Evolutionary conservation across 2,888 invertebrate genomes (phyloP).

Genomic region (Rhagophthalmus giganteus): DNA sequence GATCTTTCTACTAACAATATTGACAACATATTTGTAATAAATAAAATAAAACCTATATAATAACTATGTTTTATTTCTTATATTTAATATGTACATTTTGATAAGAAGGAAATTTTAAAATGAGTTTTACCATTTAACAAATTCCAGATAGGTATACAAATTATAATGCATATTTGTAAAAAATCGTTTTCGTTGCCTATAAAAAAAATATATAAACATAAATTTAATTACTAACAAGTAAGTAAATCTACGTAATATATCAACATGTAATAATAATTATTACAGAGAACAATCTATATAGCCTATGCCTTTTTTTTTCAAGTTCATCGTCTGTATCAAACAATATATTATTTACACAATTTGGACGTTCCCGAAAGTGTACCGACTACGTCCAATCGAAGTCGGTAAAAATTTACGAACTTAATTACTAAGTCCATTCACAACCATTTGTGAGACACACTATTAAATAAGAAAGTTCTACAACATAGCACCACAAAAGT

Average conservation of each 20-base stretch:
- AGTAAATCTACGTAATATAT: constrained; percentile 30
- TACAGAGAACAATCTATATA: constrained; percentile 29
- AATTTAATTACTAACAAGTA: constrained; percentile 27
- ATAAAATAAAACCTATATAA: too few species aligned
- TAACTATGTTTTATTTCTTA: constrained; percentile 26
- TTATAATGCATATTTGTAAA: too few species aligned
- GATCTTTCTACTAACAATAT: too few species aligned
- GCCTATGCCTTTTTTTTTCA: constrained; percentile 21
- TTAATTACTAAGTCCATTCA: constrained; percentile 11
- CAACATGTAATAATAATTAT: constrained; percentile 30
- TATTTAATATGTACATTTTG: constrained; percentile 19
- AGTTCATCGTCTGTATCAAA: constrained; percentile 10
- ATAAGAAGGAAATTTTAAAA: constrained; percentile 19
- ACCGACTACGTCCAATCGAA: too few species aligned
- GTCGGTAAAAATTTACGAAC: too few species aligned
- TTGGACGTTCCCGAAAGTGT: constrained; percentile 19
- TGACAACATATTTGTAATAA: too few species aligned
- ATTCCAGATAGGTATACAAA: too few species aligned
- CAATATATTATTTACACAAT: constrained; percentile 21
- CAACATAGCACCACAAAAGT: constrained; percentile 30
- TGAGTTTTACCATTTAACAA: not conserved
- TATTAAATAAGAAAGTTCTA: constrained; percentile 9
- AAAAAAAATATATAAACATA: constrained; percentile 13
- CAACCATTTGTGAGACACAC: constrained; percentile 20
- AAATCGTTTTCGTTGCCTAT: constrained; percentile 4